A percentile compares a stretch with the other conserved stretches of the same genome.
Conservation (phyloP, 2,888 invertebrate species). For the Oithona nana region DNA sequence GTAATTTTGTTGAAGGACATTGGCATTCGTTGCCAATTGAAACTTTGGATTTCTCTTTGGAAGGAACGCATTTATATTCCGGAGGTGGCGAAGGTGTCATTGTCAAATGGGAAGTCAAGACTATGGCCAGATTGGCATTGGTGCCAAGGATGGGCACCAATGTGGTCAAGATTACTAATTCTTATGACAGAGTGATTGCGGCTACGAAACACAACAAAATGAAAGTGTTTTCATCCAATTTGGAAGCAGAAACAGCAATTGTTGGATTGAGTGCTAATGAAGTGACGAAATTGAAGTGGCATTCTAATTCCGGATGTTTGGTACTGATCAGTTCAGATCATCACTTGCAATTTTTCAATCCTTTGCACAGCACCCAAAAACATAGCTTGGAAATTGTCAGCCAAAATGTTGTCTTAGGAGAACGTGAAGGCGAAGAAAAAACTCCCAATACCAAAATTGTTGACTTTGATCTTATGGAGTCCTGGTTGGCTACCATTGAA, state of each 20-base stretch:
- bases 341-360: not conserved
- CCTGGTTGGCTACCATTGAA: not conserved
- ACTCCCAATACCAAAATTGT: not conserved
- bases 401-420: not conserved
- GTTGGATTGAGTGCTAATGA: not conserved
- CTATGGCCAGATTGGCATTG: not conserved
- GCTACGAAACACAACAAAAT: not conserved
- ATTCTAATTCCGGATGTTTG: not conserved
- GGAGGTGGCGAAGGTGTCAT: not conserved
- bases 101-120: not conserved
- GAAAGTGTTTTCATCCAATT: not conserved
- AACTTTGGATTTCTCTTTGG: not conserved
- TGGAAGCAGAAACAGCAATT: not conserved
- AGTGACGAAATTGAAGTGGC: not conserved
- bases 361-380: not conserved
- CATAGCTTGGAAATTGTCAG: not conserved
- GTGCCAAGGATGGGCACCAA: not conserved
- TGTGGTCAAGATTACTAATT: not conserved
- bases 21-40: not conserved
- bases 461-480: not conserved
- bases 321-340: not conserved
- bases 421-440: not conserved
- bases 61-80: not conserved
- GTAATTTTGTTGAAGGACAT: not conserved
- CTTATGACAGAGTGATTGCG: not conserved